phyloP scores from a whole-genome alignment of 2,797 vertebrate genomes.

The Acestrorhynchus altus region DNA sequence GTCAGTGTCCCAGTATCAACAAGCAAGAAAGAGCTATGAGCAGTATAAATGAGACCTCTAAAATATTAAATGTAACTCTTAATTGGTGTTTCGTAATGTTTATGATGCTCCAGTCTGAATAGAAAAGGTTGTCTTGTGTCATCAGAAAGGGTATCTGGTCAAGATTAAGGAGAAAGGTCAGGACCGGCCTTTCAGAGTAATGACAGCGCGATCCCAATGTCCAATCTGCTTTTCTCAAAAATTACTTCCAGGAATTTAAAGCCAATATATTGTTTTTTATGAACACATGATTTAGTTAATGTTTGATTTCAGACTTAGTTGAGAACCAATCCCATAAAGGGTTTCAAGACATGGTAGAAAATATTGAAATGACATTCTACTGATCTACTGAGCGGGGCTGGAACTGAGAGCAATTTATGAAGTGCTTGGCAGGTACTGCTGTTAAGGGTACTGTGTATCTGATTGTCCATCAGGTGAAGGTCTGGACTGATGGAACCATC shows the following conservation, averaged over 20 bases:
- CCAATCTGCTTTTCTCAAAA: constrained; percentile 57
- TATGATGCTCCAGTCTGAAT: not conserved
- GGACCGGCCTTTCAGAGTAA: constrained; percentile 63
- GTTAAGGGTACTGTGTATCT: not conserved
- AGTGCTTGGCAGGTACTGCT: not conserved
- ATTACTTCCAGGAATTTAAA: constrained; percentile 45
- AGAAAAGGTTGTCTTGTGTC: not conserved
- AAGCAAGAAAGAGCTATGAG: not conserved
- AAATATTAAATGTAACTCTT: not conserved
- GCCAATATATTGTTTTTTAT: constrained; percentile 1
- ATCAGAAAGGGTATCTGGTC: not conserved
- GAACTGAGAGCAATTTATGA: not conserved
- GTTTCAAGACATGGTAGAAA: not conserved
- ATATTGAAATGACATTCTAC: constrained; percentile 29
- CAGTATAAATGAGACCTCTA: not conserved
- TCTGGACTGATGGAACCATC: not conserved
- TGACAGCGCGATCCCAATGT: constrained; percentile 62
- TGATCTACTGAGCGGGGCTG: not conserved
- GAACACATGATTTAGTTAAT: constrained; percentile 24
- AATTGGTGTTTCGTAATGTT: not conserved
- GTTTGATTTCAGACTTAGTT: not conserved
- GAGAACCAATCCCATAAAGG: not conserved
- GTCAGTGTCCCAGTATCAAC: not conserved
- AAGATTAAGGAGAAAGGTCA: constrained; percentile 22
- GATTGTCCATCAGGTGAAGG: not conserved